Conservation (phyloP, 2,888 invertebrate species). For the Gortyna flavago region DNA sequence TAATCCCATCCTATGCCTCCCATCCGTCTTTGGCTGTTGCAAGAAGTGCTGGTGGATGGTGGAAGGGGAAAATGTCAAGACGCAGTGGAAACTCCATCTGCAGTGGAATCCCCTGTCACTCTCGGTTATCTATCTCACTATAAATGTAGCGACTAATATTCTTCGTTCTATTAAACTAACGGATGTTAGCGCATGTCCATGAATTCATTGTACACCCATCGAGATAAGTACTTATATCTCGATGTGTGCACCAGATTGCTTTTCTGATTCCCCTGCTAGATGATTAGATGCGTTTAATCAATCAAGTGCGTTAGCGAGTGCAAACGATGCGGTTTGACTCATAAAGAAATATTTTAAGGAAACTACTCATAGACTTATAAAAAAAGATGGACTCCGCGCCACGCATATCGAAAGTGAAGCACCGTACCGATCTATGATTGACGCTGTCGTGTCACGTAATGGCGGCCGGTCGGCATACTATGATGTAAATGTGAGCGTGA, state of each 20-base stretch:
- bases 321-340: not conserved
- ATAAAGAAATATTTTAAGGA: not conserved
- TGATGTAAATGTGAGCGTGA: no score
- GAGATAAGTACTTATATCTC: no score
- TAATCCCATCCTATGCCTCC: no score
- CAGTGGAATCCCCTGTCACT: not conserved
- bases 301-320: not conserved
- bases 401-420: no score
- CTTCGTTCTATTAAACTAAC: not conserved
- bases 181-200: not conserved
- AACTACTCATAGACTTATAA: no score
- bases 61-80: not conserved
- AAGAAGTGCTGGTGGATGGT: no score
- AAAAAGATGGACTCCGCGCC: no score
- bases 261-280: not conserved
- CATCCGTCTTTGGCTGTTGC: no score
- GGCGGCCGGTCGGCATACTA: no score
- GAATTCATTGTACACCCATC: not conserved
- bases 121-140: not conserved
- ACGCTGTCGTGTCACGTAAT: no score
- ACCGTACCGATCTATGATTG: no score
- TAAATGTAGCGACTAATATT: not conserved
- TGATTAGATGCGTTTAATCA: not conserved
- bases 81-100: not conserved
- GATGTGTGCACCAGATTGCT: not conserved